Evolutionary conservation across 2,113 vertebrate genomes (phyloP), one percentile per base, ranked within the genome.

Genomic region (Gobio gobio): DNA sequence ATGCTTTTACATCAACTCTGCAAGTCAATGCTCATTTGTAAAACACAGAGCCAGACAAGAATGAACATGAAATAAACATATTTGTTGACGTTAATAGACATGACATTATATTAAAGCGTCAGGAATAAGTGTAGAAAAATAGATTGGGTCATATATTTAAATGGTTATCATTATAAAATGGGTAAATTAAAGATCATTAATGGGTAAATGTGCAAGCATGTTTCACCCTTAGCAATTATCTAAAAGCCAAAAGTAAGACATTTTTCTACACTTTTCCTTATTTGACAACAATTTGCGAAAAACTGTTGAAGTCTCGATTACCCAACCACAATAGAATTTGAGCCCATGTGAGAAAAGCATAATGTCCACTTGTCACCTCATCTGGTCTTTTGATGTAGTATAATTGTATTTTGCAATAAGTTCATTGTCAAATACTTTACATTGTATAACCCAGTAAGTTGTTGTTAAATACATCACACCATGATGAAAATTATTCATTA

Each of bases 21-120:
- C 70, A 61, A 83, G 33, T 78, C 66, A 47, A 29, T 12, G 64
- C 86, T 87, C 68, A 54, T 81, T 81, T 87, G 82, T 87, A 54
- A 84, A 63, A 84, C 76, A 79, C 49, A 12, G 22, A 51, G 14
- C 49, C 61, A 64, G 47, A 77, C 47, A 29, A 83, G 73, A 59
- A 49, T 1, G 24, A 84, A 64, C 70, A 64, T 84, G 49, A 49
- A 79, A 59, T 26, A 47, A 29, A n/a, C 36, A 43, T 20, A 49
- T 85, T 80, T 18, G 26, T 10, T 7, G 20, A 47, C 20, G 43
- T 61, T n/a, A 47, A 72, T n/a, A 78, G 45, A 81, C n/a, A 8
- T 61, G 36, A 47, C n/a, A 4, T 64, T 64, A 26, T 47, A 80
- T 64, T 61, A 66, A n/a, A 61, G 36, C 49, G 59, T 66, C 43